These are phyloP conservation scores for Dromas ardeola DNA, from an alignment of 2,113 vertebrate species.

Conservation along the genomic window DNA sequence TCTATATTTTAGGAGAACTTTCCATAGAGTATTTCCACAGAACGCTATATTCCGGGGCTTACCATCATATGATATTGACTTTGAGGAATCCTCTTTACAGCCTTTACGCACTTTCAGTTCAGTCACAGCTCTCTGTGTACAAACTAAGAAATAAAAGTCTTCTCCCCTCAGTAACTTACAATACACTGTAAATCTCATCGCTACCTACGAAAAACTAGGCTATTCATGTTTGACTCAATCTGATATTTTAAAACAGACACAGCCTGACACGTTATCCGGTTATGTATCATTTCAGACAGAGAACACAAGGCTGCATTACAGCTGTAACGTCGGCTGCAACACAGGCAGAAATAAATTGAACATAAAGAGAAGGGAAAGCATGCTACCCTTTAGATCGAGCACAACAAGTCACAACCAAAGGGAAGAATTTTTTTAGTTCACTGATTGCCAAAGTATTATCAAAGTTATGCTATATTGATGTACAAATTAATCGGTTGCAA, in stretches of 20 bases:
- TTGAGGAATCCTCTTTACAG: not conserved
- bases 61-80: not conserved
- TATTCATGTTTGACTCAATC: not conserved
- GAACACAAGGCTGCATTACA: not conserved
- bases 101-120: not conserved
- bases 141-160: not conserved
- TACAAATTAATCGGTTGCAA: not conserved
- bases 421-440: not conserved
- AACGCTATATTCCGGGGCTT: not conserved
- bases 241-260: not conserved
- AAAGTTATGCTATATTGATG: not conserved
- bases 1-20: not conserved
- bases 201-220: not conserved
- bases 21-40: not conserved
- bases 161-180: not conserved
- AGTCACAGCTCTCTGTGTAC: not conserved
- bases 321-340: not conserved
- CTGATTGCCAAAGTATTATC: not conserved
- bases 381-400: not conserved
- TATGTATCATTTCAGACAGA: not conserved
- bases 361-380: slow-evolving; percentile 1
- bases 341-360: not conserved
- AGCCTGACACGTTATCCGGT: not conserved
- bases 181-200: not conserved
- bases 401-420: not conserved